Base-by-base conservation (phyloP, 2,113 vertebrate species). In the Sapajus apella region DNA sequence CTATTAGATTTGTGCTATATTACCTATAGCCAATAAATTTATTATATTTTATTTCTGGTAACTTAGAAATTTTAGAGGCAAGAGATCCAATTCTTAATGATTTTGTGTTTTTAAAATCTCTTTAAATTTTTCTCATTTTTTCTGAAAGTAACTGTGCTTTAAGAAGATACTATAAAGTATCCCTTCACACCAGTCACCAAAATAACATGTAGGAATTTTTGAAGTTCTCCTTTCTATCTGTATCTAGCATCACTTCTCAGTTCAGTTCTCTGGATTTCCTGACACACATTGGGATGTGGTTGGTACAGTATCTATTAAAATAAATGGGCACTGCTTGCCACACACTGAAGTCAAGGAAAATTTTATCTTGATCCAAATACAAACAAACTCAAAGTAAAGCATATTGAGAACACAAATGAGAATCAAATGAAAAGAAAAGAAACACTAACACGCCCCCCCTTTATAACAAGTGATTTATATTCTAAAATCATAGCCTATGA, bases 201-300 rank as follows among this genome's bases (percentile, higher is more conserved):
- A 94, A 88, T 23, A 96, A 96, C 93, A 92, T 97, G 75, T 52
- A 97, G 32, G 81, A 72, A 96, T 90, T 95, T 95, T 98, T 90
- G 91, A 73, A 82, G 95, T 95, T 27, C 10, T 76, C 20, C 32
- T 92, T 73, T 37, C 70, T 97, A 3, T 58, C 56, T 85, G 73
- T 75, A 68, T 55, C 80, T 89, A 75, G 75, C 25, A 88, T 72
- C 83, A 89, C 43, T 89, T 91, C 88, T 85, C 73, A 40, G 61
- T 98, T 61, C 58, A 93, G 45, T 2, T 30, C 55, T 92, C 75
- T 20, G 17, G 30, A 84, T 94, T 97, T 97, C 75, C 94, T 93
- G 95, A 93, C 72, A 97, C 81, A 92, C 4, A 50, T 12, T 9
- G 32, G 66, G 95, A 61, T 73, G 47, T n/a, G 2, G 52, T 55